Conservation (phyloP, 2,888 invertebrate species). For the Latrodectus elegans region DNA sequence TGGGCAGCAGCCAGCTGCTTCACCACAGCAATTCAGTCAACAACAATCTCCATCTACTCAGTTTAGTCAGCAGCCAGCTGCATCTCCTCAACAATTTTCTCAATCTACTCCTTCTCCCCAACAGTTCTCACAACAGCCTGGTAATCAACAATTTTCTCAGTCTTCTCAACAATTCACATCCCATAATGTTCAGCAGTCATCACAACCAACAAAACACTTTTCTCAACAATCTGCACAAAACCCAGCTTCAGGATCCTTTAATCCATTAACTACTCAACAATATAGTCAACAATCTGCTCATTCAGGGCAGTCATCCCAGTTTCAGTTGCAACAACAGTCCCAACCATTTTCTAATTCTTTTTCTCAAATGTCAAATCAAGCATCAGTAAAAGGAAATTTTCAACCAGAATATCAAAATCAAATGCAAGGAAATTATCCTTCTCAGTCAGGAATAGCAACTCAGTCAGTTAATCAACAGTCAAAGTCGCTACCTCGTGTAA, state of each 20-base stretch:
- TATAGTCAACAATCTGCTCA: constrained; percentile 38
- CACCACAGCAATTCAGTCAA: constrained; percentile 27
- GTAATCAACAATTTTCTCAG: neutral
- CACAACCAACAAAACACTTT: constrained; percentile 1
- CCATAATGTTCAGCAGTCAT: constrained; percentile 1
- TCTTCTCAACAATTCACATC: constrained; percentile 32
- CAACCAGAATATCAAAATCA: constrained; percentile 53
- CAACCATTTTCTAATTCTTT: constrained; percentile 40
- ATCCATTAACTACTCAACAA: neutral
- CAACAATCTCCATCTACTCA: constrained; percentile 22
- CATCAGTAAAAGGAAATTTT: constrained; percentile 33
- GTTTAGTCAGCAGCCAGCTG: constrained; percentile 27
- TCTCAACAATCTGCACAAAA: constrained; percentile 9
- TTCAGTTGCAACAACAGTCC: constrained; percentile 25
- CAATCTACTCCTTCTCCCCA: constrained; percentile 28
- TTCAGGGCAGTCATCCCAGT: constrained; percentile 43
- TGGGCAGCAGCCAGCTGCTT: constrained; percentile 18
- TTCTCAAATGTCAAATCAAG: constrained; percentile 39
- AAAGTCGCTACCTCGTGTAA: constrained; percentile 32
- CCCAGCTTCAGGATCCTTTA: neutral
- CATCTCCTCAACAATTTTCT: constrained; percentile 45
- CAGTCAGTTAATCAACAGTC: constrained; percentile 30
- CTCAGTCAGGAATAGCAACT: constrained; percentile 19
- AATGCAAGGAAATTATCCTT: constrained; percentile 19
- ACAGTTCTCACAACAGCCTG: constrained; percentile 43